These are phyloP conservation scores for Erannis defoliaria DNA, from an alignment of 2,888 invertebrate genomes.

Conservation along the genomic window DNA sequence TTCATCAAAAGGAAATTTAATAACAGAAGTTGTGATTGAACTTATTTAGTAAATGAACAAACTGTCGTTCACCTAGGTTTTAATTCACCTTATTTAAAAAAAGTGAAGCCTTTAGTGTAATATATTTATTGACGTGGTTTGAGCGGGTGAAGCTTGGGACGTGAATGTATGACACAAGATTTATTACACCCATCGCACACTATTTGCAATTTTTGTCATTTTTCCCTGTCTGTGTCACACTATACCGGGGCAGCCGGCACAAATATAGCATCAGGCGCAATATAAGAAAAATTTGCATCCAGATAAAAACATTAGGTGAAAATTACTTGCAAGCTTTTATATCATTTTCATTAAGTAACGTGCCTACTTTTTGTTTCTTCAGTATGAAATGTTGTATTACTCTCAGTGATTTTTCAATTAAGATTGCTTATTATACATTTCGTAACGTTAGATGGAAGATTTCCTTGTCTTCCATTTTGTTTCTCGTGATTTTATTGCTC, in stretches of 20 bases:
- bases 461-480: background rate
- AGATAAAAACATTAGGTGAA: background rate
- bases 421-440: constrained; percentile 8
- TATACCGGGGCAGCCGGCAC: constrained; percentile 26
- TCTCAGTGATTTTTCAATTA: constrained; percentile 18
- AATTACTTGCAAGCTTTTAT: background rate
- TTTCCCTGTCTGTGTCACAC: constrained; percentile 34
- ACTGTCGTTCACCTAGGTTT: constrained; percentile 15
- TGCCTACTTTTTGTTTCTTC: constrained; percentile 3
- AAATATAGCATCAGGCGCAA: constrained; percentile 17
- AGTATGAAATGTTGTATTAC: constrained; percentile 1
- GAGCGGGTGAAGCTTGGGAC: constrained; percentile 40
- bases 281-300: constrained; percentile 11
- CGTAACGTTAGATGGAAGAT: constrained; percentile 8
- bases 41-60: constrained; percentile 13
- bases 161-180: constrained; percentile 42
- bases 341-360: background rate
- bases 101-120: background rate
- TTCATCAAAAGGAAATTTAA: constrained; percentile 33
- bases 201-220: constrained; percentile 43
- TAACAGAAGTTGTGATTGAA: constrained; percentile 39
- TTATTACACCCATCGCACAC: constrained; percentile 36
- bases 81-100: constrained; percentile 1
- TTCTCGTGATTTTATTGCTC: background rate
- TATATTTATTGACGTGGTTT: constrained; percentile 40